Percentiles rank a stretch among this genome's conserved stretches.
These are phyloP conservation scores for Penaeus chinensis DNA, from an alignment of 1,140 invertebrate species.

Conservation along the genomic window DNA sequence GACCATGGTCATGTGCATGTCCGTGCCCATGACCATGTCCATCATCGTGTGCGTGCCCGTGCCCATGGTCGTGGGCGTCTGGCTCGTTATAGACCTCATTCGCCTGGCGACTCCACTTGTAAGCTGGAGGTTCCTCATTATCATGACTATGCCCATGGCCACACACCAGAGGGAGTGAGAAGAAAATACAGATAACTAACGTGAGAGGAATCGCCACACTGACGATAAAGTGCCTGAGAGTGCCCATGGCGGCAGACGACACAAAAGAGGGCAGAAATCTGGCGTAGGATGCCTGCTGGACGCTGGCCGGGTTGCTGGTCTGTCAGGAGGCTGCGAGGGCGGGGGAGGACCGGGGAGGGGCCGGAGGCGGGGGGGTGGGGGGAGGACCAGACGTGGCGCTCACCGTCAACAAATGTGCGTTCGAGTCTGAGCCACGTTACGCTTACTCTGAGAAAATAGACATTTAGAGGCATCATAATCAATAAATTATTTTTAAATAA, in stretches of 20 bases:
- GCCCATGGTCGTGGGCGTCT: constrained; percentile 66
- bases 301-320: no score
- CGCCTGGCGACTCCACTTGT: constrained; percentile 80
- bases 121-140: constrained; percentile 73
- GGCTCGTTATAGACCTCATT: constrained; percentile 71
- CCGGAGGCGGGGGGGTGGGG: no score
- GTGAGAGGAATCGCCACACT: constrained; percentile 36
- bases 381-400: no score
- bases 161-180: constrained; percentile 55
- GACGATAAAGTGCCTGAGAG: constrained; percentile 16
- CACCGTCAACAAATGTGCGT: no score
- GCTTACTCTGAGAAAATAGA: no score
- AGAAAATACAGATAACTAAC: constrained; percentile 45
- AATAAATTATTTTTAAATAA: no score
- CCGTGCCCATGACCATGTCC: constrained; percentile 65
- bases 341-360: no score
- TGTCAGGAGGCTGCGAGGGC: no score
- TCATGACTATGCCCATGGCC: constrained; percentile 66
- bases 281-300: no score
- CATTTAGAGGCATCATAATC: no score
- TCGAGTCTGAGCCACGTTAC: no score
- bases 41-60: constrained; percentile 68
- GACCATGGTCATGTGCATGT: constrained; percentile 65
- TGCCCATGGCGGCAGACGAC: neutral
- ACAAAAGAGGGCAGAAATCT: neutral